phyloP scores from a whole-genome alignment of 2,113 vertebrate genomes.

The Syrmaticus mikado region DNA sequence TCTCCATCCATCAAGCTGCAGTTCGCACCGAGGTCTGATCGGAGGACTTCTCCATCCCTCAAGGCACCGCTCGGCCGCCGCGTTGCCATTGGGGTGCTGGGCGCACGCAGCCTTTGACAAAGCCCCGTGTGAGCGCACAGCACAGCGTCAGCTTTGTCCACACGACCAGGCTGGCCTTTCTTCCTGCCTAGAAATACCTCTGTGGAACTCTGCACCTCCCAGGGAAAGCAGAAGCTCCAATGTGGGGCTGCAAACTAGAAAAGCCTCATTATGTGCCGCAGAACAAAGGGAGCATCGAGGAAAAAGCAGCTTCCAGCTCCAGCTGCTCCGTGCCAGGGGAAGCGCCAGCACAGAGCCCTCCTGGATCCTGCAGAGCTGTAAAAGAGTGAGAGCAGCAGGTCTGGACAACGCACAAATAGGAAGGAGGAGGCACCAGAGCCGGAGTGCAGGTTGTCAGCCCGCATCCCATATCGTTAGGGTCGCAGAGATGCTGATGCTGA shows the following conservation, averaged over 20 bases:
- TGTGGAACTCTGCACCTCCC: neutral
- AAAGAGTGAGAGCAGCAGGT: neutral
- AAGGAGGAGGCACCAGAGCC: neutral
- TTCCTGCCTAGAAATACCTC: neutral
- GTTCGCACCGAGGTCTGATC: neutral
- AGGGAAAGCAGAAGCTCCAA: neutral
- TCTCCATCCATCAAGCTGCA: neutral
- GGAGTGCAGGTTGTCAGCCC: neutral
- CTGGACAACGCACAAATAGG: too few species aligned
- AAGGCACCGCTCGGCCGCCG: neutral
- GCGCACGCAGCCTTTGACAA: neutral
- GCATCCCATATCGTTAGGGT: too few species aligned
- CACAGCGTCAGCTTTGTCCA: neutral
- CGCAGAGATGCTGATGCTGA: too few species aligned
- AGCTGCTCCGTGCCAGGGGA: neutral
- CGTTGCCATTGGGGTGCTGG: neutral
- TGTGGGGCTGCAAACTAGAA: neutral
- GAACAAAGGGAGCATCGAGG: neutral
- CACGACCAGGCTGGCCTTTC: neutral
- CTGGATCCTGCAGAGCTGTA: neutral
- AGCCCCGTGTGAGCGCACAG: neutral
- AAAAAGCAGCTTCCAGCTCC: neutral
- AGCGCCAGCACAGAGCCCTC: accelerated
- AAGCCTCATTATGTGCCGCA: neutral
- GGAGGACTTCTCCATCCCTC: neutral